Evolutionary conservation across 2,797 vertebrate genomes (phyloP).

Genomic region (Phoxinus dragarum): DNA sequence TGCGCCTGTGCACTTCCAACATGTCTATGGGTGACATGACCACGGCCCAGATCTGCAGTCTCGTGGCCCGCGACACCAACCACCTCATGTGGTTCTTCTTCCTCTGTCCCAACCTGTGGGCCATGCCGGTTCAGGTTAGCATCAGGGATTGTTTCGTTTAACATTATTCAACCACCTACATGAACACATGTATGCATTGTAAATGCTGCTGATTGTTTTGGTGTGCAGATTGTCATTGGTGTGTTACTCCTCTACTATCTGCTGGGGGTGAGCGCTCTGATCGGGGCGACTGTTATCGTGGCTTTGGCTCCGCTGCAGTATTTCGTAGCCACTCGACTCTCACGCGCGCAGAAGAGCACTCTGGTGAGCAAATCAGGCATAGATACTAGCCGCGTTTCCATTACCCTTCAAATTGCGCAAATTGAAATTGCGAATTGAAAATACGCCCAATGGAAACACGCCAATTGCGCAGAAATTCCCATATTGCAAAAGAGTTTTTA

Average conservation of each 20-base stretch:
- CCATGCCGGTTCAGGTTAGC: constrained; percentile 95
- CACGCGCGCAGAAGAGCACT: constrained; percentile 94
- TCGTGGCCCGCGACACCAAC: constrained; percentile 96
- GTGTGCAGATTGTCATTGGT: constrained; percentile 89
- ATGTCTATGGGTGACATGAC: constrained; percentile 98
- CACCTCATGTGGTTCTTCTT: constrained; percentile 99
- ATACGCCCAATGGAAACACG: too few species aligned
- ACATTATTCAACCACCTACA: background rate
- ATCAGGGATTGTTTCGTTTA: background rate
- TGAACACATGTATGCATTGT: background rate
- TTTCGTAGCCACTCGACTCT: constrained; percentile 96
- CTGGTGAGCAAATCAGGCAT: constrained; percentile 81
- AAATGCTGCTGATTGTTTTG: background rate
- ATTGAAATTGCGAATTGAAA: too few species aligned
- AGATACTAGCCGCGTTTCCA: too few species aligned
- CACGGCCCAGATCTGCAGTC: constrained; percentile 93
- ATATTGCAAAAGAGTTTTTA: too few species aligned
- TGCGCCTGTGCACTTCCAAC: constrained; percentile 96
- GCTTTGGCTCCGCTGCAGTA: constrained; percentile 96
- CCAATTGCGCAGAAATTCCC: too few species aligned
- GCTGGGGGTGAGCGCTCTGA: constrained; percentile 96
- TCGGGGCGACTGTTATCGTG: constrained; percentile 94
- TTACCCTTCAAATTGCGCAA: too few species aligned
- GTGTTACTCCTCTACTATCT: constrained; percentile 96
- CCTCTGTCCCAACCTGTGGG: constrained; percentile 97